A percentile compares a stretch with the other conserved stretches of the same genome.
These are phyloP conservation scores for Malurus cyaneus DNA, from an alignment of 2,113 vertebrate species.

Conservation along the genomic window DNA sequence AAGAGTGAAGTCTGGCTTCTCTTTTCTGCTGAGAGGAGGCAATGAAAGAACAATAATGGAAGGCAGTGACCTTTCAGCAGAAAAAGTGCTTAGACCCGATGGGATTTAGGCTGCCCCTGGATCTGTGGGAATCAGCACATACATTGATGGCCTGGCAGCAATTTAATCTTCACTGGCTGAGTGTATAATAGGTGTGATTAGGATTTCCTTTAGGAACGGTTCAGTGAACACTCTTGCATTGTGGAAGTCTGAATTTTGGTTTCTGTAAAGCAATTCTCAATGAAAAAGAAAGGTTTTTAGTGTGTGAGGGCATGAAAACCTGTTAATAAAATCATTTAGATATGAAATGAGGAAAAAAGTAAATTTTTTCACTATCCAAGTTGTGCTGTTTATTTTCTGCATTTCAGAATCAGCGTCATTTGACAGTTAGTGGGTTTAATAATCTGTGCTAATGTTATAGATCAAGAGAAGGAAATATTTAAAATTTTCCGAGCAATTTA, in stretches of 20 bases:
- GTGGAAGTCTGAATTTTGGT: not conserved
- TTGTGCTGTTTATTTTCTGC: not conserved
- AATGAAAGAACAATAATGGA: not conserved
- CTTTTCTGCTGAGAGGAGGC: not conserved
- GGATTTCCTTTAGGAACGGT: not conserved
- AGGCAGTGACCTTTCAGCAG: not conserved
- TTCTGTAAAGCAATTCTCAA: not conserved
- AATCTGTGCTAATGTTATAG: not conserved
- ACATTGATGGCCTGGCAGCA: not conserved
- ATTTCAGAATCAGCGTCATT: not conserved
- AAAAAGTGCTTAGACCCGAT: not conserved
- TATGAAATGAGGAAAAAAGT: not conserved
- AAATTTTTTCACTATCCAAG: not conserved
- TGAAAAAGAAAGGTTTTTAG: not conserved
- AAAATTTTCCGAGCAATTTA: not conserved
- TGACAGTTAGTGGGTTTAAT: not conserved
- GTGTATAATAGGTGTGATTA: not conserved
- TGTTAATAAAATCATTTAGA: not conserved
- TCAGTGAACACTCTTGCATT: not conserved
- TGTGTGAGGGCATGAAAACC: not conserved
- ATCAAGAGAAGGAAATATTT: not conserved
- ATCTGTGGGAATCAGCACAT: not conserved
- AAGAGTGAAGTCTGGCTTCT: not conserved
- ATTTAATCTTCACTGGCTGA: not conserved
- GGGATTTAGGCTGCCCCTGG: not conserved